phyloP scores from a whole-genome alignment of 2,888 invertebrate genomes.

The Biston stratarius region DNA sequence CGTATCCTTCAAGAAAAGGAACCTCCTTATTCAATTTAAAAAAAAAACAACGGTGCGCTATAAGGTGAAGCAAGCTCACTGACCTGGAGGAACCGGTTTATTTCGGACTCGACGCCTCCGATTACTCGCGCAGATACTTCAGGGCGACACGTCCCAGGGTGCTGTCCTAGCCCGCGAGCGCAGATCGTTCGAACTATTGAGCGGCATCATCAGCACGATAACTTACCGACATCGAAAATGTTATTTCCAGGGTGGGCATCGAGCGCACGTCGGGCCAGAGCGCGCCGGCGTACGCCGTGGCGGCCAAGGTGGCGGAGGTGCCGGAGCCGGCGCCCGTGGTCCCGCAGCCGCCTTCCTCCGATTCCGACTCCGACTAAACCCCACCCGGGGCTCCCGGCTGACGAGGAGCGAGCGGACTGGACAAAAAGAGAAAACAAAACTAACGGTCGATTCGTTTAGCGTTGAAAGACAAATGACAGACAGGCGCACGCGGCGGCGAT shows the following conservation, averaged over 20 bases:
- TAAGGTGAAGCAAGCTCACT: too few relatives aligned
- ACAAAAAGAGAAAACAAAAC: too few relatives aligned
- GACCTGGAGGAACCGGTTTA: too few relatives aligned
- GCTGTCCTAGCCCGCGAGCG: too few relatives aligned
- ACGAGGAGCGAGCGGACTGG: neutral
- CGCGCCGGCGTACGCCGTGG: slow-evolving; percentile 75
- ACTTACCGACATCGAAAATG: neutral
- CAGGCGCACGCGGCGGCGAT: neutral
- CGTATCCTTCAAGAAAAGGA: too few relatives aligned
- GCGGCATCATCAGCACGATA: too few relatives aligned
- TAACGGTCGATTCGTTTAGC: neutral
- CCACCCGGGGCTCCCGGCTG: neutral
- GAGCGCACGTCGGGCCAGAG: slow-evolving; percentile 89
- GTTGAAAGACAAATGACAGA: neutral
- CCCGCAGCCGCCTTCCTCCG: slow-evolving; percentile 72
- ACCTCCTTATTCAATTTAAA: too few relatives aligned
- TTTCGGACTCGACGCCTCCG: too few relatives aligned
- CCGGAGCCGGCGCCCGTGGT: slow-evolving; percentile 50
- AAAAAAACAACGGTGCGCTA: too few relatives aligned
- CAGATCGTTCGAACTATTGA: too few relatives aligned
- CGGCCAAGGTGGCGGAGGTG: slow-evolving; percentile 54
- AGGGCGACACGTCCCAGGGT: too few relatives aligned
- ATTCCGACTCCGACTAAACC: slow-evolving; percentile 75
- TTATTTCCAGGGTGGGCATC: slow-evolving; percentile 90
- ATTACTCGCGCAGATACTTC: too few relatives aligned